Evolutionary conservation across 2,888 invertebrate species (phyloP).

Genomic region (Gasteruption jaculator): DNA sequence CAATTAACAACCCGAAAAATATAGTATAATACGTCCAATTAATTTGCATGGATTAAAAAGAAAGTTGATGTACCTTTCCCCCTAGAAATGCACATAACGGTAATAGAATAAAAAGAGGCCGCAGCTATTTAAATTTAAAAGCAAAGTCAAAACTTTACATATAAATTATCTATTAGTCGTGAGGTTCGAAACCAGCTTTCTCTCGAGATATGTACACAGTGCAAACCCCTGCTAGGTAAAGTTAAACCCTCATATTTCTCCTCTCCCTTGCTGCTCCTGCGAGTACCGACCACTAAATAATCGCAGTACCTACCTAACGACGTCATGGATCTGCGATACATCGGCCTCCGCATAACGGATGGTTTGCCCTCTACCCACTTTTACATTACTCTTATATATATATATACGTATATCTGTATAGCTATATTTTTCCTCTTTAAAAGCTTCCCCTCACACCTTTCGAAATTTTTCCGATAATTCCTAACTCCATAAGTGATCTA

Average conservation of each 20-base stretch:
- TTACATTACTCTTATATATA: no score
- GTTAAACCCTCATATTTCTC: slow-evolving; percentile 28
- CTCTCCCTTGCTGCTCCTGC: slow-evolving; percentile 18
- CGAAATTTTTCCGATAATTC: slow-evolving; percentile 10
- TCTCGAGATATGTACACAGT: no score
- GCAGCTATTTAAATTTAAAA: no score
- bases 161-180: slow-evolving; percentile 33
- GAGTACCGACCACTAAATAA: slow-evolving; percentile 31
- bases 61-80: no score
- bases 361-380: slow-evolving; percentile 2
- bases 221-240: no score
- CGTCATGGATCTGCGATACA: slow-evolving; percentile 26
- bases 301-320: slow-evolving; percentile 26
- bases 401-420: no score
- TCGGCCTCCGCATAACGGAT: slow-evolving; percentile 21
- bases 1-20: no score
- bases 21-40: no score
- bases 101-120: no score
- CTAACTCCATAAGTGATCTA: no score
- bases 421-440: neutral
- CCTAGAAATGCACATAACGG: no score
- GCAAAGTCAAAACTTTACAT: slow-evolving; percentile 30
- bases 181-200: slow-evolving; percentile 20
- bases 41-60: no score
- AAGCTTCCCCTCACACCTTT: neutral